phyloP scores from a whole-genome alignment of 2,113 vertebrate species.

The Epinephelus lanceolatus region DNA sequence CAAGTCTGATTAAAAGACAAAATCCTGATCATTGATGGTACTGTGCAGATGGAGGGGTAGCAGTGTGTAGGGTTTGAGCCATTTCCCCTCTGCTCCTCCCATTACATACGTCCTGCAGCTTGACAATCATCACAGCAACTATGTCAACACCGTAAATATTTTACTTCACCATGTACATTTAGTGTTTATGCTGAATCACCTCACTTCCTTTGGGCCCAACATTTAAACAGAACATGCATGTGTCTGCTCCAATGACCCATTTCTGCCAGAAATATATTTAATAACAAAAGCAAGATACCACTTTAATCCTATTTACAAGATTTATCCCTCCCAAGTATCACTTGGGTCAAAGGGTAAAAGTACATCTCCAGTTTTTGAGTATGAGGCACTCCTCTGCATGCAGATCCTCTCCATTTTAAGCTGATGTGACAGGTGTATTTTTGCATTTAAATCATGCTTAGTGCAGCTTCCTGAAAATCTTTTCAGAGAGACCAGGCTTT shows the following conservation, averaged over 20 bases:
- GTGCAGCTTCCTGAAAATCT: conserved; percentile 27
- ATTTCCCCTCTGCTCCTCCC: neutral
- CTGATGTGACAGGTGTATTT: conserved; percentile 6
- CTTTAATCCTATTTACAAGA: neutral
- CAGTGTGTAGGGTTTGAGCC: neutral
- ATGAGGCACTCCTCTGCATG: neutral
- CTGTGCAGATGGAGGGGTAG: neutral
- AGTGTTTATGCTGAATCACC: neutral
- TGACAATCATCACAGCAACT: neutral
- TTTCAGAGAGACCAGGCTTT: conserved; percentile 25
- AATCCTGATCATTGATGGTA: neutral
- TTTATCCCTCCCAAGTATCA: neutral
- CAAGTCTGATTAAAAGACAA: neutral
- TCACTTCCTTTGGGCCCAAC: neutral
- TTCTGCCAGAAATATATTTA: neutral
- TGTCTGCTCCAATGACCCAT: neutral
- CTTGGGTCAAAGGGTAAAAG: neutral
- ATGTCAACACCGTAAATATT: neutral
- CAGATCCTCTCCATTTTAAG: neutral
- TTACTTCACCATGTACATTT: neutral
- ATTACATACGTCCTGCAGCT: neutral
- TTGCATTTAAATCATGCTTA: conserved; percentile 5
- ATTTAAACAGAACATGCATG: neutral
- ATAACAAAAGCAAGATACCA: neutral
- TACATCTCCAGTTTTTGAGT: neutral